Conservation (phyloP, 2,888 invertebrate species). For the Brachyopa scutellaris region DNA sequence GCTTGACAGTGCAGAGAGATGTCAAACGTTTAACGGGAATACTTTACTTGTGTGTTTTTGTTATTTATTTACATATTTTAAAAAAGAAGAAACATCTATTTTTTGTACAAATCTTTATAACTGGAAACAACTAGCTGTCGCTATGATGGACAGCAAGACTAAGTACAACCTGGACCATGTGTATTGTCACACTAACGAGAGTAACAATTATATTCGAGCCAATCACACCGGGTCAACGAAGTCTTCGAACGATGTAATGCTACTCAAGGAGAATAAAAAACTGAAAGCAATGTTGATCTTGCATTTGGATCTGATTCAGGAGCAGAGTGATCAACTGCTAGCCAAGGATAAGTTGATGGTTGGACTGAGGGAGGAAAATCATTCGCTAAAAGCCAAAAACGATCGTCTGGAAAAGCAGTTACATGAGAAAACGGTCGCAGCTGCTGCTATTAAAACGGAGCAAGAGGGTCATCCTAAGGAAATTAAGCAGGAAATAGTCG, state of each 20-base stretch:
- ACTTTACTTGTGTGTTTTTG: slow-evolving; percentile 51
- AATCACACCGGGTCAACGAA: slow-evolving; percentile 73
- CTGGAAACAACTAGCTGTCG: no score
- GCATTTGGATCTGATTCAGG: slow-evolving; percentile 94
- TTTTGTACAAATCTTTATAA: neutral
- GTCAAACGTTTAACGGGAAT: slow-evolving; percentile 51
- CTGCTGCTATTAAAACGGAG: slow-evolving; percentile 76
- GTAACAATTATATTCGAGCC: slow-evolving; percentile 75
- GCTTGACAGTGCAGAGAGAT: slow-evolving; percentile 51
- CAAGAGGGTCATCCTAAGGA: slow-evolving; percentile 71
- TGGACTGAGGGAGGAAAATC: slow-evolving; percentile 89
- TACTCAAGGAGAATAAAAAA: slow-evolving; percentile 81
- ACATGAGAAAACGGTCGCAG: slow-evolving; percentile 73
- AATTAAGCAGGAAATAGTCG: slow-evolving; percentile 77
- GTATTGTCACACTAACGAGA: slow-evolving; percentile 78
- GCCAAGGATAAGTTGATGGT: slow-evolving; percentile 90
- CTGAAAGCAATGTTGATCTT: slow-evolving; percentile 89
- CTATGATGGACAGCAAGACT: slow-evolving; percentile 75
- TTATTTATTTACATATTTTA: slow-evolving; percentile 55
- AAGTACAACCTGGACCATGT: slow-evolving; percentile 78
- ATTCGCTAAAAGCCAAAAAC: slow-evolving; percentile 85
- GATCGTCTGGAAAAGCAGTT: slow-evolving; percentile 75
- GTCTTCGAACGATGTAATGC: slow-evolving; percentile 75
- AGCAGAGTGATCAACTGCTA: slow-evolving; percentile 92
- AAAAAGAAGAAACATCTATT: neutral